phyloP scores from a whole-genome alignment of 1,140 invertebrate genomes.

The Ylistrum balloti region DNA sequence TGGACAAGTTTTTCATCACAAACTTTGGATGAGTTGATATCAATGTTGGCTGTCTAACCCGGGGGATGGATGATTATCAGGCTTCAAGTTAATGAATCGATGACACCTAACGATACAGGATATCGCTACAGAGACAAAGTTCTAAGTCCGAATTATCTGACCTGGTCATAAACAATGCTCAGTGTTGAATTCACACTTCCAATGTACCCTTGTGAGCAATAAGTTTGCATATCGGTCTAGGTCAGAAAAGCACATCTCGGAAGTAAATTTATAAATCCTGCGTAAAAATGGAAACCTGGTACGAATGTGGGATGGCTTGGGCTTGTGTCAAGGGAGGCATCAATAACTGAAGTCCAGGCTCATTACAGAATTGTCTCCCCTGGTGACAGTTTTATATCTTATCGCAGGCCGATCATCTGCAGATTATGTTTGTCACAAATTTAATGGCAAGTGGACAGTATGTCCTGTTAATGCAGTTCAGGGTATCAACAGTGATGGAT shows the following conservation, averaged over 20 bases:
- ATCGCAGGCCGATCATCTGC: conserved; percentile 6
- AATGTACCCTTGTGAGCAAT: background rate
- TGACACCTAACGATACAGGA: conserved; percentile 32
- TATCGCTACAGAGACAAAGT: background rate
- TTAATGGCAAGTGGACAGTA: background rate
- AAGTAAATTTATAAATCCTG: background rate
- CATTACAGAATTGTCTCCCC: conserved; percentile 26
- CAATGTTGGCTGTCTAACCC: conserved; percentile 13
- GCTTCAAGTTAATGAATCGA: background rate
- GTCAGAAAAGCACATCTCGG: conserved; percentile 24
- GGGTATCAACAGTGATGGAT: background rate
- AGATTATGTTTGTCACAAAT: conserved; percentile 28
- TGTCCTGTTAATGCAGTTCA: background rate
- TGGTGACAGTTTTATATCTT: conserved; percentile 6
- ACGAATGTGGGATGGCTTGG: background rate
- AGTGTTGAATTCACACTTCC: background rate
- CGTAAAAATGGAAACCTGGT: background rate
- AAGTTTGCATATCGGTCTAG: background rate
- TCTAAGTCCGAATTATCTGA: background rate
- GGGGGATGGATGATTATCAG: background rate
- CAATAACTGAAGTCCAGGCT: background rate
- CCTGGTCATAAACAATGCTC: background rate
- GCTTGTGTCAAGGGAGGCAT: background rate
- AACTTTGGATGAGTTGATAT: background rate
- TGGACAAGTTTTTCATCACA: conserved; percentile 27